Base-by-base conservation (phyloP, 2,113 vertebrate genomes). In the Rhea americana region DNA sequence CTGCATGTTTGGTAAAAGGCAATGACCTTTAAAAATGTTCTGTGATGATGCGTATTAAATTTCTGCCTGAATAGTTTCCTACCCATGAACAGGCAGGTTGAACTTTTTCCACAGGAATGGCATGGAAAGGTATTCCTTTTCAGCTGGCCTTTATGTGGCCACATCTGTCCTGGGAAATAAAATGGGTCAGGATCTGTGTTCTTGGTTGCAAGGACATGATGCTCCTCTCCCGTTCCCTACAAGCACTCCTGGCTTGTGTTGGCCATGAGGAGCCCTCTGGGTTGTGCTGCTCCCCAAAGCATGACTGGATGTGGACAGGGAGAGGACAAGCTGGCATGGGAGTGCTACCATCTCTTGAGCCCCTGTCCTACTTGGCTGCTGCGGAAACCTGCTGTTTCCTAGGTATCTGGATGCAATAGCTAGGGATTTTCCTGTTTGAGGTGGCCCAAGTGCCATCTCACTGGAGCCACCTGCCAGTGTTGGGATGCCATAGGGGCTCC, bases 301-400 rank as follows among this genome's bases (percentile, higher is more conserved):
- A 26, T 55, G 3, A 37, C 59, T 15, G 51, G 26, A 19, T 14
- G n/a, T 13, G 45, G 41, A 17, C 12, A 39, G 74, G 30, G 25
- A 51, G 30, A 13, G 0, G 32, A 25, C 55, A 28, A 2, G 0
- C 55, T 74, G 67, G 48, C 62, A 68, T 1, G 2, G 20, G 32
- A 48, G 90, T 3, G 0, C 18, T n/a, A 28, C 1, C 50, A 56
- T 43, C 65, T 7, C 22, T 66, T 20, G 41, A 56, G 62, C 37
- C 32, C 72, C 25, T 39, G 37, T 48, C 53, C 41, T 58, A 3
- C 32, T 32, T 6, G 48, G 18, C 62, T 65, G n/a, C 18, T 15
- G 3, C 7, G 58, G 53, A 58, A 79, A 58, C 21, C 13, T 47
- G 13, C 30, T 68, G 41, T 62, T 72, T 51, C 18, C 12, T 13